Percentiles rank a stretch among this genome's conserved stretches.
Conservation (phyloP, 2,797 vertebrate species). For the Todus mexicanus region DNA sequence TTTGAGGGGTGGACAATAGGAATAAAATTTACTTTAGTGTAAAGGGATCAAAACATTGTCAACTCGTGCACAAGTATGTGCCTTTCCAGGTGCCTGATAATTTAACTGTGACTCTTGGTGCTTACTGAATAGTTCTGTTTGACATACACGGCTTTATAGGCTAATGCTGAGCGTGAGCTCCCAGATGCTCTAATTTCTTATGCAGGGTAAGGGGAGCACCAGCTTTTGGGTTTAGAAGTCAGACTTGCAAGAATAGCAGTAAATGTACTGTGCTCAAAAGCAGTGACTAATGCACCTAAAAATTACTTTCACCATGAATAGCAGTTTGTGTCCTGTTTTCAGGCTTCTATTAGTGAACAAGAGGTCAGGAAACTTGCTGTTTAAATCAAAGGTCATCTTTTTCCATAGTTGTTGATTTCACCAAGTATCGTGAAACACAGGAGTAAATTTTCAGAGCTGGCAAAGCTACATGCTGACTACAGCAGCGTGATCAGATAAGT, state of each 20-base stretch:
- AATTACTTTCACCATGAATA: not conserved
- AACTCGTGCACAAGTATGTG: not conserved
- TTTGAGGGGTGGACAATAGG: not conserved
- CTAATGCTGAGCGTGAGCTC: not conserved
- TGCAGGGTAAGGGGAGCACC: not conserved
- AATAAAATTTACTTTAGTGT: not conserved
- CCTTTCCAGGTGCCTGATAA: not conserved
- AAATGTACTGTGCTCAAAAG: not conserved
- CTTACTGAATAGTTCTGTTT: not conserved
- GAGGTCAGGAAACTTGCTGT: not conserved
- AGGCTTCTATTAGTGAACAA: not conserved
- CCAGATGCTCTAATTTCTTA: not conserved
- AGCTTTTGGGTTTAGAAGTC: not conserved
- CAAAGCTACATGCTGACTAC: not conserved
- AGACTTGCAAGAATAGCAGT: not conserved
- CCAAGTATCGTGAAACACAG: not conserved
- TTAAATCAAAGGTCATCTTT: not conserved
- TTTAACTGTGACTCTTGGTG: not conserved
- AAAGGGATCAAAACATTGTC: not conserved
- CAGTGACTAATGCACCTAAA: not conserved
- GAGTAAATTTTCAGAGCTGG: not conserved
- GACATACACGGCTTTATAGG: fast-evolving
- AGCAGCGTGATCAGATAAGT: not conserved
- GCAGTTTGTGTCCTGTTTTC: not conserved
- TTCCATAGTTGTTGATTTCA: not conserved